Evolutionary conservation across 2,888 invertebrate genomes (phyloP).

Genomic region (Ormyrus pomaceus): DNA sequence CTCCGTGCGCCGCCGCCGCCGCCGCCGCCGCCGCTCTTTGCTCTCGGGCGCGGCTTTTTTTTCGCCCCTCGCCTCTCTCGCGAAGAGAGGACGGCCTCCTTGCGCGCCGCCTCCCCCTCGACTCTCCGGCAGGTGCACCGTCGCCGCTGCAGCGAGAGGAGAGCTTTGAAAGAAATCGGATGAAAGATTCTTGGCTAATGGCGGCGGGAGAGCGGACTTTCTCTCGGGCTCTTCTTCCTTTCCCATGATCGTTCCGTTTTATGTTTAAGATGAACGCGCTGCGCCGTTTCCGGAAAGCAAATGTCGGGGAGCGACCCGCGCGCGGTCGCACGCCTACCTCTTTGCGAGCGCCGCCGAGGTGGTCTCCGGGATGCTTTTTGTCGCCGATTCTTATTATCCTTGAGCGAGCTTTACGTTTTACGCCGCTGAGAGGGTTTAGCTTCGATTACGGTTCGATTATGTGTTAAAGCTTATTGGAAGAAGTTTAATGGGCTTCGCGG

Average conservation of each 20-base stretch:
- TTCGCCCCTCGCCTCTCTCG: not conserved
- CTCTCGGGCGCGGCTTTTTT: slow-evolving; percentile 7
- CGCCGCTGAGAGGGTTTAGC: too few species aligned
- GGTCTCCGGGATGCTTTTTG: too few species aligned
- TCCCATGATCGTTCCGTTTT: slow-evolving; percentile 32
- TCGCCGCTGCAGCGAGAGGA: not conserved
- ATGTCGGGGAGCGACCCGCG: too few species aligned
- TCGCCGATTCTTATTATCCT: too few species aligned
- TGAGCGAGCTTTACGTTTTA: too few species aligned
- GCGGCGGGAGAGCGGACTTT: not conserved
- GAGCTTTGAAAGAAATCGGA: slow-evolving; percentile 8
- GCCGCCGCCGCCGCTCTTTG: not conserved
- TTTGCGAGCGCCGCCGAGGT: too few species aligned
- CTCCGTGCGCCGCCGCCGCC: too few species aligned
- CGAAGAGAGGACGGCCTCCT: not conserved
- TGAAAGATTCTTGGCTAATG: slow-evolving; percentile 18
- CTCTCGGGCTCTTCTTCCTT: not conserved
- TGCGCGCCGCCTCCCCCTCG: not conserved
- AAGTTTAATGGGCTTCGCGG: too few species aligned
- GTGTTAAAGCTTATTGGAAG: too few species aligned
- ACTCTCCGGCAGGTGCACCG: not conserved
- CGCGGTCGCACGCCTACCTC: too few species aligned
- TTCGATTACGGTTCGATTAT: too few species aligned
- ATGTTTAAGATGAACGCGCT: slow-evolving; percentile 24
- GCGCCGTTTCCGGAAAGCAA: not conserved